These are phyloP conservation scores for Patiria pectinifera DNA, from an alignment of 53 echinoderm and acorn worm species.

Conservation along the genomic window DNA sequence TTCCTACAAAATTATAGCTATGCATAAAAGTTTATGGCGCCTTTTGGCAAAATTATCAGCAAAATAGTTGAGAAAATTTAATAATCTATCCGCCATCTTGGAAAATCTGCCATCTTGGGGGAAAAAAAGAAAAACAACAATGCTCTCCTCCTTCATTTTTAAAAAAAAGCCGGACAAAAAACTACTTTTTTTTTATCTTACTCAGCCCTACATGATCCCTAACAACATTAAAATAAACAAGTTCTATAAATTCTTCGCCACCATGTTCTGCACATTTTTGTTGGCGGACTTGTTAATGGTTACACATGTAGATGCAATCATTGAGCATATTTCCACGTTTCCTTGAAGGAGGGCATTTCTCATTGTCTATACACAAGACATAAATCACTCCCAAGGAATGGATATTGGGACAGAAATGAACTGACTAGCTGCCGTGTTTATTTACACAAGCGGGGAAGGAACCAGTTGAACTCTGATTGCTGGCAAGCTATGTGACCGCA, in stretches of 20 bases:
- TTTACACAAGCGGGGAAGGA: constrained; percentile 27
- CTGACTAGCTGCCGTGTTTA: constrained; percentile 20
- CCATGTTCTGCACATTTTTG: not conserved
- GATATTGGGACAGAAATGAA: constrained; percentile 15
- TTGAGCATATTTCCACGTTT: not conserved
- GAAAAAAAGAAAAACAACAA: too few species aligned
- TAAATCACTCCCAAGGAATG: constrained; percentile 1
- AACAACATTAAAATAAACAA: not conserved
- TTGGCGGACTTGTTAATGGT: not conserved
- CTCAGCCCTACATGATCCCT: not conserved
- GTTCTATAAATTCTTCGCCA: not conserved
- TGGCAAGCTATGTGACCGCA: not conserved
- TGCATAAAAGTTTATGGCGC: too few species aligned
- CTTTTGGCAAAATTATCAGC: too few species aligned
- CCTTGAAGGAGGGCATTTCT: not conserved
- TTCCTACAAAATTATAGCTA: too few species aligned
- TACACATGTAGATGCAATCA: not conserved
- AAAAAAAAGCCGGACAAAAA: too few species aligned
- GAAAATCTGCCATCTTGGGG: too few species aligned
- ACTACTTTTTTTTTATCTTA: too few species aligned
- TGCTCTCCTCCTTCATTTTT: too few species aligned
- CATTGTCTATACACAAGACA: not conserved
- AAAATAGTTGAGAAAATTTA: too few species aligned
- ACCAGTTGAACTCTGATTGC: not conserved
- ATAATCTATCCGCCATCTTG: too few species aligned